Percentiles rank a stretch among this genome's conserved stretches.
Evolutionary conservation across 2,888 invertebrate species (phyloP).

Genomic region (Eupithecia tripunctaria): DNA sequence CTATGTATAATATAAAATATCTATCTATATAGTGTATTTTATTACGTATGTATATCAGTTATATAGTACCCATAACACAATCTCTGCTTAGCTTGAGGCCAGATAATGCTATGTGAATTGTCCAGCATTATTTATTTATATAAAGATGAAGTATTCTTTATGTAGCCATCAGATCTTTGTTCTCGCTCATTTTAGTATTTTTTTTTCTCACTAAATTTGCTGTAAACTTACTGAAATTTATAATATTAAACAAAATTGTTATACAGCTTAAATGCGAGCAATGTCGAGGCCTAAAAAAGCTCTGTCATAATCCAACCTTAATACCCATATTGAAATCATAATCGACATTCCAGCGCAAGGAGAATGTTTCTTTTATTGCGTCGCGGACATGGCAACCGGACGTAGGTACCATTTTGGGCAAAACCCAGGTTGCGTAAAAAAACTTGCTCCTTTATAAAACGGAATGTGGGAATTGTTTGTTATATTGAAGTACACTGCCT

Average conservation of each 20-base stretch:
- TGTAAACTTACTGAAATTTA: too few relatives aligned
- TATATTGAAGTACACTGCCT: not conserved
- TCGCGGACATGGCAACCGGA: slow-evolving; percentile 14
- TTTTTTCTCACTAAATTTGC: too few relatives aligned
- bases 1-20: too few relatives aligned
- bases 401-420: slow-evolving; percentile 11
- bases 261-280: not conserved
- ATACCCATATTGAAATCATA: slow-evolving; percentile 8
- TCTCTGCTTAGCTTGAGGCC: too few relatives aligned
- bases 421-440: slow-evolving; percentile 17
- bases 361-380: slow-evolving; percentile 15
- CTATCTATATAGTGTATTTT: too few relatives aligned
- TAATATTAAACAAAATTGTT: not conserved
- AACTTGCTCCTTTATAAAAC: not conserved
- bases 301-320: not conserved
- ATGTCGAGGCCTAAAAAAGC: not conserved
- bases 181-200: too few relatives aligned
- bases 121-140: too few relatives aligned
- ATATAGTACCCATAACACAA: too few relatives aligned
- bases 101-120: too few relatives aligned
- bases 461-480: not conserved
- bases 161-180: not conserved
- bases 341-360: not conserved
- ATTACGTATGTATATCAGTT: too few relatives aligned
- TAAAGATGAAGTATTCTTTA: not conserved